Base-by-base conservation (phyloP, 2,113 vertebrate species). In the Chlorodrepanis virens region DNA sequence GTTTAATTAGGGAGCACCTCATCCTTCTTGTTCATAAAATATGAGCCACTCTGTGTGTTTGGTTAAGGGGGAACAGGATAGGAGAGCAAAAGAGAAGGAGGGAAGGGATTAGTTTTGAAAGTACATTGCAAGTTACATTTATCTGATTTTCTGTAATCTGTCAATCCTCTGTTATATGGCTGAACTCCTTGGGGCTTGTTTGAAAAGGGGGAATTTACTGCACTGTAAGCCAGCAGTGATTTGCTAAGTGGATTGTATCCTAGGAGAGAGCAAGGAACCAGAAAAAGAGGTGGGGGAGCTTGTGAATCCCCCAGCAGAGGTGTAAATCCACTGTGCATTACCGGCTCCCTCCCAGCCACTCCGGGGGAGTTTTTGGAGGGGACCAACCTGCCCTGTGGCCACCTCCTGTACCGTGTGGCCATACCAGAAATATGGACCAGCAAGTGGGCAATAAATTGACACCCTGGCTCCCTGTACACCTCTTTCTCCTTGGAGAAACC, bases 201-300 rank as follows among this genome's bases (percentile, higher is more conserved):
- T 90, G 89, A 86, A 86, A 87, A 86, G 54, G 47, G 78, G 60
- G 31, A 76, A 89, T 95, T 94, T 94, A 86, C 83, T 86, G 80
- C 92, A 90, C 83, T 92, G 87, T 94, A 85, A 90, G 90, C 17
- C 70, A 49, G 39, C 37, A 70, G 89, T 42, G 69, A 87, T 82
- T 57, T 59, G 57, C 72, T 35, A 70, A 87, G 83, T 7, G 33
- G 39, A 52, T 22, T 35, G 83, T 89, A 54, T 93, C 90, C 83
- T 92, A 86, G 92, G 90, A 94, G 88, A 88, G 85, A 83, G 70
- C 92, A 93, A 11, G 79, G 67, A 83, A 25, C 71, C 79, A 92
- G 92, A 86, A 96, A 83, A 87, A 40, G 28, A 50, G 28, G 4
- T 40, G n/a, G 42, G 12, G 37, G 20, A 87, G 61, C n/a, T 64